A percentile compares a stretch with the other conserved stretches of the same genome.
These are phyloP conservation scores for Catocala fraxini DNA, from an alignment of 2,888 invertebrate species.

Conservation along the genomic window DNA sequence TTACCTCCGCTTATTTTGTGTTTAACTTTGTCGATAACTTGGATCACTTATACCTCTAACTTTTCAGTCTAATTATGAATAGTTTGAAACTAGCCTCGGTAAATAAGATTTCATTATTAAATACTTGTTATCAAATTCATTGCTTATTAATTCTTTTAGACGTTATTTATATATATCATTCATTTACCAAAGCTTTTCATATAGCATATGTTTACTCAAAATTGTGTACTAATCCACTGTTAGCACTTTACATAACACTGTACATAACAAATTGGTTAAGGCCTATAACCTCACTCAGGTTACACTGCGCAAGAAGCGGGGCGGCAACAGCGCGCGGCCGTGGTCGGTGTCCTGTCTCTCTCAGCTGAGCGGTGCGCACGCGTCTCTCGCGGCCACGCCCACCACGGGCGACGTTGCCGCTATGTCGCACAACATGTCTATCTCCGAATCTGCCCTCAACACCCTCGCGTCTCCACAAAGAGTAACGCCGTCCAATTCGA, in stretches of 20 bases:
- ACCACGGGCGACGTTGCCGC: slow-evolving; percentile 70
- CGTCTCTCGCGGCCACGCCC: slow-evolving; percentile 78
- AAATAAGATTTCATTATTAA: too few species aligned
- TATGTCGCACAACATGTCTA: slow-evolving; percentile 91
- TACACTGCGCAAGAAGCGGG: slow-evolving; percentile 89
- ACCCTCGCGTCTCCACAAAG: slow-evolving; percentile 88
- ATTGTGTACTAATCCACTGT: slow-evolving; percentile 10
- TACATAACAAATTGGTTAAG: slow-evolving; percentile 57
- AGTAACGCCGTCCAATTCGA: slow-evolving; percentile 78
- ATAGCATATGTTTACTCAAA: slow-evolving; percentile 17
- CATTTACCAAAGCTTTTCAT: too few species aligned
- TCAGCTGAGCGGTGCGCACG: slow-evolving; percentile 88
- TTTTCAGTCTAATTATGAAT: too few species aligned
- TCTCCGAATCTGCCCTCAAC: slow-evolving; percentile 96
- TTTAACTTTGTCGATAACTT: too few species aligned
- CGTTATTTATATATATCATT: too few species aligned
- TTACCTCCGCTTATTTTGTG: slow-evolving; percentile 28
- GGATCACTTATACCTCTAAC: too few species aligned
- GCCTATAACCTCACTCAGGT: slow-evolving; percentile 76
- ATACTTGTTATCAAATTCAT: too few species aligned
- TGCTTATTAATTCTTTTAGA: too few species aligned
- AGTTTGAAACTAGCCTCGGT: too few species aligned
- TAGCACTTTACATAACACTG: slow-evolving; percentile 34
- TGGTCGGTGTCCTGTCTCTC: slow-evolving; percentile 97
- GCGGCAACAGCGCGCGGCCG: slow-evolving; percentile 89